Evolutionary conservation across 2,113 vertebrate genomes (phyloP), one percentile per base, ranked within the genome.

Genomic region (Lanius ludovicianus): DNA sequence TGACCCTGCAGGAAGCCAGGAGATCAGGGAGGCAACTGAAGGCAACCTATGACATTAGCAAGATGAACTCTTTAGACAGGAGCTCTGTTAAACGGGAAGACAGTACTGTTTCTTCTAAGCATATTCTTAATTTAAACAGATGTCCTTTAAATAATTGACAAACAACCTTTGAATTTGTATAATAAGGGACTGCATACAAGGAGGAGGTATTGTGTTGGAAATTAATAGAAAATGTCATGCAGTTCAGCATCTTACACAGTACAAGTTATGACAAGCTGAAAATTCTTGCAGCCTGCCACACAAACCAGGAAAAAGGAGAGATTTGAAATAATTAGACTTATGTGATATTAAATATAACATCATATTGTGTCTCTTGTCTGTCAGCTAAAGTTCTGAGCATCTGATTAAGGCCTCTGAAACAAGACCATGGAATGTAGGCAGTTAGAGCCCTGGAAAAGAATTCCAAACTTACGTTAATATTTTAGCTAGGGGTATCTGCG

Each of bases 141-240:
- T 82, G 53, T 87, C 49, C 41, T 87, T 93, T 94, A 91, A 84
- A 89, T 89, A 87, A 89, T 10, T 94, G 49, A 91, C 76, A 89
- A 89, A 47, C 15, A 91, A 30, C 6, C 13, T 64, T 77, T 89
- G 37, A 46, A 78, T 92, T 68, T 91, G 31, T 82, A 27, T 79
- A 90, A 80, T 57, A 89, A 93, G 9, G 19, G 19, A 57, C 42
- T 65, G 46, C 53, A 75, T 53, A 37, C 10, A 60, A 85, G 62
- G 53, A 89, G 33, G 14, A 56, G 44, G 44, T 49, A 87, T 79
- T 67, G 22, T 78, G 44, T 41, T 71, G 53, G 65, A 91, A 95
- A 76, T 89, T 46, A 87, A 89, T 53, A 85, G 74, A 89, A 84
- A 87, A 87, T 79, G 62, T 87, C 91, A 76, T 8, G 13, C 4